Evolutionary conservation across 2,113 vertebrate genomes (phyloP).

Genomic region (Thalassoma bifasciatum): DNA sequence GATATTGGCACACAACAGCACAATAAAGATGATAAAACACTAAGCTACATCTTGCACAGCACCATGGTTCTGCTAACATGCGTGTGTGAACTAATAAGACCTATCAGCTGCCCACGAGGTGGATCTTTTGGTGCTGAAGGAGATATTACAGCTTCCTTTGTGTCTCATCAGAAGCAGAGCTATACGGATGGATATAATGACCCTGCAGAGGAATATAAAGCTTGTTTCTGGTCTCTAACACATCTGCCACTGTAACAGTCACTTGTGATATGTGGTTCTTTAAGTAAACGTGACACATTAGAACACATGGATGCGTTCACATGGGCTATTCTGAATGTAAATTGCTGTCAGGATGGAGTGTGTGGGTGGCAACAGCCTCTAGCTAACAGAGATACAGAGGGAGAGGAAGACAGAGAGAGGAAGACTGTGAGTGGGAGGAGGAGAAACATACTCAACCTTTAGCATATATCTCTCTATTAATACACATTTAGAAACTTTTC

Average conservation of each 20-base stretch:
- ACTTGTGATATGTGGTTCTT: constrained; percentile 34
- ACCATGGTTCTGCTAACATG: constrained; percentile 2
- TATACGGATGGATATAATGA: constrained; percentile 2
- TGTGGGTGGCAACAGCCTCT: constrained; percentile 83
- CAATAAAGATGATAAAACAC: constrained; percentile 47
- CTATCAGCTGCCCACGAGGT: neutral
- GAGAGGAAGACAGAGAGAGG: constrained; percentile 71
- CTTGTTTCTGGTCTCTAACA: constrained; percentile 12
- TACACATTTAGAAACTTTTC: constrained; percentile 45
- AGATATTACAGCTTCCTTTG: constrained; percentile 12
- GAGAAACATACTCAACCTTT: constrained; percentile 75
- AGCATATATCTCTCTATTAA: constrained; percentile 63
- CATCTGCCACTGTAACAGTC: constrained; percentile 17
- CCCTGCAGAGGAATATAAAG: constrained; percentile 23
- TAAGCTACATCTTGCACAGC: constrained; percentile 10
- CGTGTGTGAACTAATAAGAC: constrained; percentile 18
- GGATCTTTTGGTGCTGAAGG: constrained; percentile 10
- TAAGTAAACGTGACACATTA: constrained; percentile 52
- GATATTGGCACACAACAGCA: constrained; percentile 62
- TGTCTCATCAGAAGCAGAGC: constrained; percentile 6
- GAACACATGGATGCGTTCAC: constrained; percentile 65
- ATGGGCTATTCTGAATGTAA: constrained; percentile 79
- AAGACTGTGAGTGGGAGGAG: constrained; percentile 76
- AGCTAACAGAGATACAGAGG: constrained; percentile 80
- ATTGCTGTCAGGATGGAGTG: constrained; percentile 80